Conservation (phyloP, 2,113 vertebrate species). For the Ceyx melanurus region DNA sequence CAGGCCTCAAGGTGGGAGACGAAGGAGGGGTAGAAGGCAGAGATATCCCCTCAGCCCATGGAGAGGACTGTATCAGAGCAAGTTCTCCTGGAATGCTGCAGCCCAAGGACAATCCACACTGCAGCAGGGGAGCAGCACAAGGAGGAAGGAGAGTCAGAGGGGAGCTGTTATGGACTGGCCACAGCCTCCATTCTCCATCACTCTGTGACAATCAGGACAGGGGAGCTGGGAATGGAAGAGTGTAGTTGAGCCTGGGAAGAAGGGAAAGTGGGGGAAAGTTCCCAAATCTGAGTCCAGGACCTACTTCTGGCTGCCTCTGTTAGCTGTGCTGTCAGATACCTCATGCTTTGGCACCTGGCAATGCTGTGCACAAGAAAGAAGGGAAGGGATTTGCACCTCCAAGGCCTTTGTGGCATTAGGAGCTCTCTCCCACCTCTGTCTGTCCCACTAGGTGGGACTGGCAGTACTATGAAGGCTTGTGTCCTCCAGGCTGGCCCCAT, state of each 20-base stretch:
- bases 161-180: background rate
- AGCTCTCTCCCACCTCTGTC: background rate
- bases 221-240: background rate
- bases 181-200: background rate
- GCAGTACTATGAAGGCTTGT: background rate
- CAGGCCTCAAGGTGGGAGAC: background rate
- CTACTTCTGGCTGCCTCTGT: background rate
- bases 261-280: background rate
- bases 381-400: background rate
- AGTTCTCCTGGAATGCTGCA: background rate
- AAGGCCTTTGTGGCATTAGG: background rate
- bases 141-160: background rate
- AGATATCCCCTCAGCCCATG: background rate
- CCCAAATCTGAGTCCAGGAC: background rate
- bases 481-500: background rate
- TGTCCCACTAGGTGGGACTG: background rate
- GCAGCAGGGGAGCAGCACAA: background rate
- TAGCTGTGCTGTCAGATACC: background rate
- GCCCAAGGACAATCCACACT: background rate
- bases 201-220: too few relatives aligned
- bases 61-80: background rate
- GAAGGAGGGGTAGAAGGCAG: background rate
- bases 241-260: background rate
- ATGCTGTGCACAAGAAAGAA: background rate
- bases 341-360: background rate